Percentiles rank a stretch among this genome's conserved stretches.
Evolutionary conservation across 2,113 vertebrate genomes (phyloP).

Genomic region (Syrrhaptes paradoxus): DNA sequence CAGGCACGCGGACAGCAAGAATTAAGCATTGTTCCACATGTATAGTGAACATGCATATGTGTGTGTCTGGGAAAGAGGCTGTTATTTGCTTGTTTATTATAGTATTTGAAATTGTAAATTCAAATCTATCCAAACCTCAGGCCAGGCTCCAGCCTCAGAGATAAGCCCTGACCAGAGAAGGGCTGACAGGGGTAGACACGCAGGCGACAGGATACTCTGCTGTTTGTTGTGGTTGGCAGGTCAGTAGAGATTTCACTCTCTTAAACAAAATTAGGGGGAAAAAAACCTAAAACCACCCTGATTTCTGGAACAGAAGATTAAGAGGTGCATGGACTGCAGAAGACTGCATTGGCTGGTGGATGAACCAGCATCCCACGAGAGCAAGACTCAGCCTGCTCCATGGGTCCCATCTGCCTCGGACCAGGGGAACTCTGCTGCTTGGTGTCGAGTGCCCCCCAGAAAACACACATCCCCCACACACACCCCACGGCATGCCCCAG

Average conservation of each 20-base stretch:
- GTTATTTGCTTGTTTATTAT: not conserved
- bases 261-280: not conserved
- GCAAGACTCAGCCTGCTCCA: not conserved
- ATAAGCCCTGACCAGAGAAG: not conserved
- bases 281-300: not conserved
- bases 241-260: not conserved
- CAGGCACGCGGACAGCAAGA: not conserved
- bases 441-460: not conserved
- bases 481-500: rapidly evolving
- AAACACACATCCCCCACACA: not conserved
- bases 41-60: not conserved
- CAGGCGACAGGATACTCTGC: not conserved
- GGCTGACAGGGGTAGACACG: not conserved
- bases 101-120: not conserved
- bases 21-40: not conserved
- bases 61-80: not conserved
- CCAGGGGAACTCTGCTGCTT: not conserved
- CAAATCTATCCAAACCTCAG: not conserved
- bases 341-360: rapidly evolving
- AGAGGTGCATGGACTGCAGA: not conserved
- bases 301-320: not conserved
- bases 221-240: not conserved
- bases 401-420: not conserved
- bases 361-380: not conserved
- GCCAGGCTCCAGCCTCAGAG: not conserved